These are phyloP conservation scores for Orthochromis malagaraziensis DNA, from an alignment of 2,113 vertebrate genomes.

Conservation along the genomic window DNA sequence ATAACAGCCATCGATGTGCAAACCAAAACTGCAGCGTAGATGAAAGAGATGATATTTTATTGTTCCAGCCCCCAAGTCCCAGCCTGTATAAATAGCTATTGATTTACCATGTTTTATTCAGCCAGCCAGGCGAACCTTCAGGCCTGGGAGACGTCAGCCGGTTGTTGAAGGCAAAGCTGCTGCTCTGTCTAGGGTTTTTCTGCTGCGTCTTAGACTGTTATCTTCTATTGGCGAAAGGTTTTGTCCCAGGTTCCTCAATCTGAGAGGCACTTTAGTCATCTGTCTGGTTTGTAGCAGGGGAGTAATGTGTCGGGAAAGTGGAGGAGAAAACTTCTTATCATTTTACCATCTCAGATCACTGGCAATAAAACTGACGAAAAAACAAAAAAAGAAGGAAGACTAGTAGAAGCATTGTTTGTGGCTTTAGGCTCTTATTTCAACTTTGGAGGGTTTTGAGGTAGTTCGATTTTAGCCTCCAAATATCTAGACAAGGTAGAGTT, in stretches of 20 bases:
- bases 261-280: not conserved
- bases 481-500: not conserved
- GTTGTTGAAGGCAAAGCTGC: not conserved
- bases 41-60: constrained; percentile 60
- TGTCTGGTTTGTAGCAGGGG: not conserved
- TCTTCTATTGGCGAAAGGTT: not conserved
- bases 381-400: not conserved
- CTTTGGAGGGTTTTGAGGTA: not conserved
- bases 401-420: not conserved
- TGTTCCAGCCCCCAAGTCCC: constrained; percentile 46
- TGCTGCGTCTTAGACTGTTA: not conserved
- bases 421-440: not conserved
- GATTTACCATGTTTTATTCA: constrained; percentile 85
- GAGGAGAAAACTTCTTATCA: not conserved
- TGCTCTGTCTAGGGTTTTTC: not conserved
- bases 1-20: constrained; percentile 49
- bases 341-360: not conserved
- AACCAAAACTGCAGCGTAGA: constrained; percentile 55
- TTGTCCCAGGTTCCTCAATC: not conserved
- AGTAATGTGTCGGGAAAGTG: not conserved
- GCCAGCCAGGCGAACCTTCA: constrained; percentile 68
- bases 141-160: constrained; percentile 23
- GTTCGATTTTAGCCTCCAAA: not conserved
- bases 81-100: constrained; percentile 79
- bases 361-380: not conserved